A percentile compares a stretch with the other conserved stretches of the same genome.
phyloP scores from a whole-genome alignment of 1,140 invertebrate species.

The Zophobas atratus region DNA sequence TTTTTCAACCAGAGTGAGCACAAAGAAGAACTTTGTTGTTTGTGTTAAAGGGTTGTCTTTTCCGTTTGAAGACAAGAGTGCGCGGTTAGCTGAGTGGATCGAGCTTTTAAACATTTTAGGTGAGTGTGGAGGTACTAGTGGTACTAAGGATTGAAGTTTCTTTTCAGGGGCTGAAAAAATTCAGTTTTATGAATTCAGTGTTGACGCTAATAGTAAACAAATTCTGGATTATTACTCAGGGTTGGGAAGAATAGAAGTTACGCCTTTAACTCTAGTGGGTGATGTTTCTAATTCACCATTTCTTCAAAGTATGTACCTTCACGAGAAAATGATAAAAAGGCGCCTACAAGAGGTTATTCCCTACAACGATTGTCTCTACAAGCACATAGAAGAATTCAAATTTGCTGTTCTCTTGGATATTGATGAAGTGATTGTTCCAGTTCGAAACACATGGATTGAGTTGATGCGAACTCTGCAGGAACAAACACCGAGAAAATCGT shows the following conservation, averaged over 20 bases:
- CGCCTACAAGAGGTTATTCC: constrained; percentile 94
- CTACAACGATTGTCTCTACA: constrained; percentile 96
- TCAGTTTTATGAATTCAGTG: constrained; percentile 90
- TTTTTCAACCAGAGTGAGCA: constrained; percentile 80
- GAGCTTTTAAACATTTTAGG: constrained; percentile 84
- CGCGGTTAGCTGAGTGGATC: constrained; percentile 92
- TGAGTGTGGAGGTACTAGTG: neutral
- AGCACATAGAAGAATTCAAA: constrained; percentile 90
- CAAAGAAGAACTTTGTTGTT: constrained; percentile 88
- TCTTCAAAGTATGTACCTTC: constrained; percentile 89
- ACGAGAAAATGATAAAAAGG: constrained; percentile 90
- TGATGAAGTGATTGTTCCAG: constrained; percentile 95
- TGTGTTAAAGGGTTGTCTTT: constrained; percentile 95
- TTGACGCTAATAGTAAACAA: constrained; percentile 93
- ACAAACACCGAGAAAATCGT: constrained; percentile 71
- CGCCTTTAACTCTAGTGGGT: constrained; percentile 88
- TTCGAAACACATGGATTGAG: constrained; percentile 84
- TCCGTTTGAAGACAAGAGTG: constrained; percentile 88
- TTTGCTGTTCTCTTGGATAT: constrained; percentile 92
- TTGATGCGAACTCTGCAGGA: constrained; percentile 75
- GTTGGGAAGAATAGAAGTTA: constrained; percentile 77
- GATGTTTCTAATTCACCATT: constrained; percentile 90
- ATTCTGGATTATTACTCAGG: constrained; percentile 85
- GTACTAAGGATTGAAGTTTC: neutral
- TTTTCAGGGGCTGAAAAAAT: constrained; percentile 87